Evolutionary conservation across 2,113 vertebrate species (phyloP), one percentile per base, ranked within the genome.

Genomic region (Alligator mississippiensis): DNA sequence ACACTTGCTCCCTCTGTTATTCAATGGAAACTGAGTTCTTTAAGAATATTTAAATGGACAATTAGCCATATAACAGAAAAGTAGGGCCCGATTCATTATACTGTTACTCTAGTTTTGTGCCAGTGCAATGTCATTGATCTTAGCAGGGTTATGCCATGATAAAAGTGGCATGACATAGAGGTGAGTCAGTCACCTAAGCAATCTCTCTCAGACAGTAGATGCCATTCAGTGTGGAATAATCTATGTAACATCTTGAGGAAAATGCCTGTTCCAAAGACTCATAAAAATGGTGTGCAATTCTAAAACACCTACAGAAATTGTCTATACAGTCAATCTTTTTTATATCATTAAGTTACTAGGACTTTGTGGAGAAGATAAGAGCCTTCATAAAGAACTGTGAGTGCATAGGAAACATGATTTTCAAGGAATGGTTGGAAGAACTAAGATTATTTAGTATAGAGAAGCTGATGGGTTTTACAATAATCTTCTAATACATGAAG

Each of bases 81-180:
- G 30, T 27, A 81, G 14, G 57, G 76, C 55, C n/a, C 13, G 16
- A 77, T 18, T 25, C 72, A 80, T 16, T 64, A 5, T 0, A 0
- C 11, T 77, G 10, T 57, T 59, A 47, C 24, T 78, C 15, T 38
- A 47, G 47, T 74, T 57, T 78, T 2, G 1, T 82, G 34, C 11
- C 75, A n/a, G n/a, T 78, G 13, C 63, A 76, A 61, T 38, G 16
- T 38, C 55, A 4, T 55, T 90, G 58, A 30, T 83, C 62, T 58
- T 74, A 81, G 30, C 30, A 60, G 60, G 60, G 38, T 55, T 17
- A 9, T 28, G 66, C 12, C 0, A 2, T 79, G 70, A 74, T 61
- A 91, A 84, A 47, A 75, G 16, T 27, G 75, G 34, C 88, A 27
- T 72, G 80, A 82, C 24, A 60, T 14, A n/a, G 0, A 1, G 24